These are phyloP conservation scores for Choloepus didactylus DNA, from an alignment of 2,797 vertebrate genomes.

Conservation along the genomic window DNA sequence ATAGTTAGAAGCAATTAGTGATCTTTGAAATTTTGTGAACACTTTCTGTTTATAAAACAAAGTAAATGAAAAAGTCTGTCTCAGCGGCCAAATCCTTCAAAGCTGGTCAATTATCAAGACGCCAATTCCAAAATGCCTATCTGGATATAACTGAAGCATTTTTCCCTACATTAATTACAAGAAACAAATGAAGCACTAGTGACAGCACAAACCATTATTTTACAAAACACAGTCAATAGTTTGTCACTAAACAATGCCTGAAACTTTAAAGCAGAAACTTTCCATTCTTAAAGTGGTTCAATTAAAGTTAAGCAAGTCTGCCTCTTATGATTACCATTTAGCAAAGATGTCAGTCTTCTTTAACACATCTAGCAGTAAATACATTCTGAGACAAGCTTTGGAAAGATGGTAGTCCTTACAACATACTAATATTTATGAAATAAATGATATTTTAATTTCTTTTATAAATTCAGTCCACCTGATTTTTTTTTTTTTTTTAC, in stretches of 20 bases:
- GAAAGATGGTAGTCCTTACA: not conserved
- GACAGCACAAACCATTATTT: not conserved
- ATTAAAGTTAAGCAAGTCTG: not conserved
- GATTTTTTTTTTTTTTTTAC: slow-evolving; percentile 1
- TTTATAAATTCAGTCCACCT: slow-evolving; percentile 31
- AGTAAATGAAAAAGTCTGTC: not conserved
- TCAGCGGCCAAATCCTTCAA: not conserved
- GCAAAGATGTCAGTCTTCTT: not conserved
- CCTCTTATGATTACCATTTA: not conserved
- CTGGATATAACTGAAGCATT: not conserved
- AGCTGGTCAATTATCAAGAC: not conserved
- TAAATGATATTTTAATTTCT: not conserved
- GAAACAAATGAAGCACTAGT: not conserved
- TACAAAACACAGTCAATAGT: not conserved
- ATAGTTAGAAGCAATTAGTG: slow-evolving; percentile 15
- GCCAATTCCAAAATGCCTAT: not conserved
- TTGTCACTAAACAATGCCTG: not conserved
- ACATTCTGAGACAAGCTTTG: slow-evolving; percentile 29
- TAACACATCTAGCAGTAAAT: slow-evolving; percentile 23
- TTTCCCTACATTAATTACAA: not conserved
- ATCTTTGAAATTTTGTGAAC: slow-evolving; percentile 15
- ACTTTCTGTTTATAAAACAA: slow-evolving; percentile 57
- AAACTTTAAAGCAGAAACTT: not conserved
- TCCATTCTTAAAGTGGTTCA: not conserved
- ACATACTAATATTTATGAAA: not conserved